Percentiles rank a stretch among this genome's conserved stretches.
Conservation (phyloP, 2,797 vertebrate genomes). For the Channa striata region DNA sequence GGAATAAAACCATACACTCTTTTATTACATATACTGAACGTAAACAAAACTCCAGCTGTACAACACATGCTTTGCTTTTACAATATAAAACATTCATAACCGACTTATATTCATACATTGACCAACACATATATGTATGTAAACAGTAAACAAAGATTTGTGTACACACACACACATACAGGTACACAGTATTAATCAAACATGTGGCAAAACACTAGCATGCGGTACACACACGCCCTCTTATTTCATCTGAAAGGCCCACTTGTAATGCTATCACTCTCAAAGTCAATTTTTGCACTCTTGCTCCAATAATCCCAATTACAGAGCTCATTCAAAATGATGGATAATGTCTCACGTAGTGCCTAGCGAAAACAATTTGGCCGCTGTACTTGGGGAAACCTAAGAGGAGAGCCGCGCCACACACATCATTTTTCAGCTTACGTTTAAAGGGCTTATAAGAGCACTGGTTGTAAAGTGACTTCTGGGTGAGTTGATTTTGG, state of each 20-base stretch:
- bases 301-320: conserved; percentile 79
- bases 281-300: conserved; percentile 77
- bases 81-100: conserved; percentile 6
- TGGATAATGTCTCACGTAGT: conserved; percentile 70
- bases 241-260: conserved; percentile 72
- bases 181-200: conserved; percentile 50
- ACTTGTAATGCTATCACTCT: conserved; percentile 76
- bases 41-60: conserved; percentile 9
- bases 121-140: conserved; percentile 11
- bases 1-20: conserved; percentile 2
- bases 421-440: conserved; percentile 74
- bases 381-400: conserved; percentile 72
- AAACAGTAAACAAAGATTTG: conserved; percentile 11
- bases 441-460: conserved; percentile 63
- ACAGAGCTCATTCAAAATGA: conserved; percentile 78
- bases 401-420: conserved; percentile 59
- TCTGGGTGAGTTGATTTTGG: conserved; percentile 74
- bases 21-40: neutral
- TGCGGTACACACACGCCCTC: conserved; percentile 54
- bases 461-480: conserved; percentile 70
- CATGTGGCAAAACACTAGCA: conserved; percentile 37
- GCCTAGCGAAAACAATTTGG: conserved; percentile 74
- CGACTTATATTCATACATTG: conserved; percentile 6
- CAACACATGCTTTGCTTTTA: conserved; percentile 5
- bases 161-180: conserved; percentile 22